Evolutionary conservation across 2,888 invertebrate genomes (phyloP), one percentile per base, ranked within the genome.

Genomic region (Calameuta idolon): DNA sequence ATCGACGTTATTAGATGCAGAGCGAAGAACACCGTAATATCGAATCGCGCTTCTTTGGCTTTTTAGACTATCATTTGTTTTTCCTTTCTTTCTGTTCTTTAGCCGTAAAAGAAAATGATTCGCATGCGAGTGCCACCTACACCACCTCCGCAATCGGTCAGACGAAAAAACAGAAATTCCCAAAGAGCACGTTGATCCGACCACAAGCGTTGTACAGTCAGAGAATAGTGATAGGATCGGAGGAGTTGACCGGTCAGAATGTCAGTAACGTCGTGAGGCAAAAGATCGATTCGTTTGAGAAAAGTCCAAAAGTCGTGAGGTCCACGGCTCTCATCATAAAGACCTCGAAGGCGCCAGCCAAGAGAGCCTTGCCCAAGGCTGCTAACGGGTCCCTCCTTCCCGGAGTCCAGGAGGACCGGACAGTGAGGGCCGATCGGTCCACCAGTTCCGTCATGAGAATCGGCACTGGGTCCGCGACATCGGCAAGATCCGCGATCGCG

Each of bases 51-150:
- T 77, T 77, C 77, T 86, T 84, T 83, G 81, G 85, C 85, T 86
- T 87, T 79, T 84, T 83, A 81, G 80, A 77, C 79, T 80, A 81
- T 82, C 78, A 82, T 84, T 85, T 83, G 82, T 83, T 86, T 85
- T 88, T 86, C 83, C 84, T 86, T 90, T 90, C 86, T 91, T 91
- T 91, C 90, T 91, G 90, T 91, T 91, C 87, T 89, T 91, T 91
- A 91, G 91, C 91, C 86, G 88, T 89, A 89, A 88, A 89, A 86
- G 89, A 89, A 85, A 86, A 89, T 86, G 89, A 89, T 89, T 85
- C 90, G 91, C 91, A 91, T 91, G 91, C 86, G 89, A 91, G 89
- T 90, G 89, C 88, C 88, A 89, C 87, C 89, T 86, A 82, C 79
- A 85, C 87, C 86, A 86, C 84, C 83, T 86, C 83, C 83, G 85